Evolutionary conservation across 1,140 invertebrate genomes (phyloP), one percentile per base, ranked within the genome.

Genomic region (Theocolax elegans): DNA sequence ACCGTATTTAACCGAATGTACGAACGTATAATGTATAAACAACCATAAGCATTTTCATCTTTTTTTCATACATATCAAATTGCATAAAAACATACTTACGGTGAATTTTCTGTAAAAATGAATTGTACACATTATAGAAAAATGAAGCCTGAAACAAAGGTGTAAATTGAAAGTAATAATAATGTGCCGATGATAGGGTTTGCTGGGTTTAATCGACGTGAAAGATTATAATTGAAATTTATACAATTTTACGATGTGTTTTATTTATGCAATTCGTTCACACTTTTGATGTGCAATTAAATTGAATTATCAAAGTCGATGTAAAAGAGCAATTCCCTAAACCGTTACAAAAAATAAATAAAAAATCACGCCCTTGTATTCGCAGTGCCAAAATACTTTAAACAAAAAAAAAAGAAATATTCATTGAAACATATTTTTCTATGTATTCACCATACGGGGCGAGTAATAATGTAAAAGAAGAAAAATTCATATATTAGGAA

Each of bases 381-480:
- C 38, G 38, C 51, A 70, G 67, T 70, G 60, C 67, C 60, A 69
- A 69, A 60, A 38, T 69, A 69, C 67, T 63, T 68, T 62, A n/a
- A n/a, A n/a, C n/a, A n/a, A n/a, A 25, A 62, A 67, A 67, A 21
- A 4, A 8, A 51, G 2, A 44, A 59, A 27, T 64, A 66, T 42
- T 62, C 44, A 13, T 59, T 15, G 10, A 69, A 54, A 70, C 23
- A 27, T 70, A 69, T 69, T 69, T 69, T 62, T 62, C 38, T 69
- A 69, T 44, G 13, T 46, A 62, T 44, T 13, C n/a, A n/a, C 6
- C n/a, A 67, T 58, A 12, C 13, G 35, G 29, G 44, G 31, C 29
- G 56, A 13, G 63, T 40, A 15, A 10, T n/a, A 53, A 31, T 58
- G 25, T 66, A 21, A 9, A 13, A 25, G 21, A 23, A 29, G 13